Base-by-base conservation (phyloP, 92 coral and sea anemone genomes). In the Phenganax marumi region DNA sequence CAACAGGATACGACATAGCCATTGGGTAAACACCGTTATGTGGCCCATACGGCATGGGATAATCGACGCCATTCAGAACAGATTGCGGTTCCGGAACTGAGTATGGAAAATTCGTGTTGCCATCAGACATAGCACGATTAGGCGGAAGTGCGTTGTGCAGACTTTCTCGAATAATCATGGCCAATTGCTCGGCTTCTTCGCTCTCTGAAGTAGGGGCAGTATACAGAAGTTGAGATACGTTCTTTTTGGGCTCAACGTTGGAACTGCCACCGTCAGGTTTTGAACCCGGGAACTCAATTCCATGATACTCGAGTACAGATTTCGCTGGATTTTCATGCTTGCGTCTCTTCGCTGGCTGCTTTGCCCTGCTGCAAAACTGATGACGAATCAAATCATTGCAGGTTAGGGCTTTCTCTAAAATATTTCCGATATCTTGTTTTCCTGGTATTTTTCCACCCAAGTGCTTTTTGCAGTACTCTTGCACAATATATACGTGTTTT, bases 161-260 rank as follows among this genome's bases (percentile, higher is more conserved):
- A 48, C 89, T 86, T 81, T 81, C 89, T 26, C 82, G 21, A 55
- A 81, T 73, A 12, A 86, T 85, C 10, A 81, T 81, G 12, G 89
- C 82, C 9, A 86, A 43, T 33, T 86, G 86, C 55, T 86, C 89
- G 0, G 82, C 89, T 70, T 86, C 89, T 71, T 85, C 88, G n/a
- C 23, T 22, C 47, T 86, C 69, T 17, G 57, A 13, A 26, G 62
- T 57, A 0, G 89, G 89, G 8, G 86, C 89, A 51, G 89, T 72
- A 12, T 73, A 57, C 43, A 86, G 68, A 81, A 86, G 79, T n/a
- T 61, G 50, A 48, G 64, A 47, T 8, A 5, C 2, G 43, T 10
- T 9, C 10, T 8, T 50, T 24, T 23, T 4, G 72, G 26, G 18
- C 7, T 66, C 14, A 23, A 11, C 8, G 11, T 33, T 14, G 8